These are phyloP conservation scores for Semnornis frantzii DNA, from an alignment of 2,113 vertebrate species.

Conservation along the genomic window DNA sequence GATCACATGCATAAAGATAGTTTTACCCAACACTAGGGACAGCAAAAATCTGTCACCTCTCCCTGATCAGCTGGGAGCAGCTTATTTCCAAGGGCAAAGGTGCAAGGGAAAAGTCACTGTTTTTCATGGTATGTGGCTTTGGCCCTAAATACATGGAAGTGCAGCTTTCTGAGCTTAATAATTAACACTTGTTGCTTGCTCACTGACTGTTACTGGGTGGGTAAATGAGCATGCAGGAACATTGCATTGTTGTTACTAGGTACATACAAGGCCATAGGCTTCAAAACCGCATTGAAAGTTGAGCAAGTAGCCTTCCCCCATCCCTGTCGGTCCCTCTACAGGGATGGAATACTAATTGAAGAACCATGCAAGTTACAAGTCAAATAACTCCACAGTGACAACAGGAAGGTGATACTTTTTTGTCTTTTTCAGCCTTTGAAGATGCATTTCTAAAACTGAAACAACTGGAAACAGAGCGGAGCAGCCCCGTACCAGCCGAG, in stretches of 20 bases:
- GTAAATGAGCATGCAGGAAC: background rate
- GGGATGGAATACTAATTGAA: background rate
- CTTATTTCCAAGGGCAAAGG: background rate
- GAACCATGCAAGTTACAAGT: background rate
- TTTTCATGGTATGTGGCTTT: background rate
- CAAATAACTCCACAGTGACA: background rate
- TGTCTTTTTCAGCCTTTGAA: constrained; percentile 57
- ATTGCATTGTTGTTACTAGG: background rate
- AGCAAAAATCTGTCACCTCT: background rate
- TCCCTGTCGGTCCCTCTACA: background rate
- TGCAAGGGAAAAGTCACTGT: background rate
- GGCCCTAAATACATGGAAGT: background rate
- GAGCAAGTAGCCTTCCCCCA: background rate
- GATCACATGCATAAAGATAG: background rate
- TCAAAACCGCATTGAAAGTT: background rate
- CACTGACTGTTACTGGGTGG: rapidly evolving
- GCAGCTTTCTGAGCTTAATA: background rate
- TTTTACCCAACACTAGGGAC: background rate
- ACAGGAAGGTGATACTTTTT: background rate
- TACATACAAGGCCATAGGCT: background rate
- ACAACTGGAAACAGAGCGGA: constrained; percentile 81
- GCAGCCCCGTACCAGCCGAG: background rate
- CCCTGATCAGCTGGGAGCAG: background rate
- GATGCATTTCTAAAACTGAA: constrained; percentile 86
- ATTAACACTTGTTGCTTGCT: background rate